Evolutionary conservation across 2,113 vertebrate species (phyloP).

Genomic region (Entelurus aequoreus): DNA sequence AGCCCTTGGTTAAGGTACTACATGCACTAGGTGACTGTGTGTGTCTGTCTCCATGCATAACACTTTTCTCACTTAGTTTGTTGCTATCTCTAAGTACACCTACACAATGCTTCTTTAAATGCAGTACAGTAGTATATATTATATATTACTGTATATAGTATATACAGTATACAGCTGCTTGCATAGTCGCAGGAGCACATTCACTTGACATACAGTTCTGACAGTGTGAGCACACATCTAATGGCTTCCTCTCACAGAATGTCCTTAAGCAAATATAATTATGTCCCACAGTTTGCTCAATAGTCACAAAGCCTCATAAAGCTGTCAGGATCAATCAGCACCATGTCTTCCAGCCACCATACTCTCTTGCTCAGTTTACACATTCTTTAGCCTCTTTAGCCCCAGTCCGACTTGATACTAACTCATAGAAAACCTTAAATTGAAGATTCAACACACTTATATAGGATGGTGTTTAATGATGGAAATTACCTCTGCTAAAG

Average conservation of each 20-base stretch:
- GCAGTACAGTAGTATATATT: constrained; percentile 26
- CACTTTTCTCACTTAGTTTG: background rate
- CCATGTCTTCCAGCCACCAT: constrained; percentile 16
- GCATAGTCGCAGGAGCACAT: constrained; percentile 13
- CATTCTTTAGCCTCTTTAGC: constrained; percentile 1
- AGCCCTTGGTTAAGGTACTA: constrained; percentile 30
- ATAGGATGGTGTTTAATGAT: background rate
- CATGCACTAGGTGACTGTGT: constrained; percentile 21
- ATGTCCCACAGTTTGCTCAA: constrained; percentile 41
- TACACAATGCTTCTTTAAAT: constrained; percentile 31
- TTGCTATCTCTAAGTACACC: constrained; percentile 25
- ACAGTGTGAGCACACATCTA: constrained; percentile 11
- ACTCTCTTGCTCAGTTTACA: constrained; percentile 13
- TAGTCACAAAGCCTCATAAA: constrained; percentile 43
- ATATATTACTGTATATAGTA: constrained; percentile 18
- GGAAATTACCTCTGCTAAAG: background rate
- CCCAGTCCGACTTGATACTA: background rate
- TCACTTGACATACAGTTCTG: constrained; percentile 5
- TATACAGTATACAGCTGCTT: background rate
- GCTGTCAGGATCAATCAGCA: constrained; percentile 42
- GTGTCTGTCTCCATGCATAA: background rate
- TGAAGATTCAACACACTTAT: background rate
- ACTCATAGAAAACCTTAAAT: background rate
- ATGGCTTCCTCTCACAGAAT: constrained; percentile 14
- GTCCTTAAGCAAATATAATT: constrained; percentile 46